Percentiles rank a stretch among this genome's conserved stretches.
Conservation (phyloP, 2,888 invertebrate species). For the Plagodis pulveraria region DNA sequence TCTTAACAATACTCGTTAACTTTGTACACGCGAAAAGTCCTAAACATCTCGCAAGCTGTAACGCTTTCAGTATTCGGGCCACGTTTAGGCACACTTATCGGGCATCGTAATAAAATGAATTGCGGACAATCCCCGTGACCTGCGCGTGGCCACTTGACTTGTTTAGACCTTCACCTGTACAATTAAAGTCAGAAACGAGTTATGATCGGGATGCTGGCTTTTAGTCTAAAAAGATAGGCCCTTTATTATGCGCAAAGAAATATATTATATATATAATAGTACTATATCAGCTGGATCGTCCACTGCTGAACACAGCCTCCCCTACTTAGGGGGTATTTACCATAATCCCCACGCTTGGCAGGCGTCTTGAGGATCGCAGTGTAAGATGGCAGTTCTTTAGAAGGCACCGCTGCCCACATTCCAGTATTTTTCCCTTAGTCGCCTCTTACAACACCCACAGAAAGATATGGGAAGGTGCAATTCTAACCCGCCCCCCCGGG, state of each 20-base stretch:
- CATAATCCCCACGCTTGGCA: no score
- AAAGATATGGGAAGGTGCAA: no score
- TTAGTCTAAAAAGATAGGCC: neutral
- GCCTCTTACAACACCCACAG: no score
- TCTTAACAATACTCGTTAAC: constrained; percentile 1
- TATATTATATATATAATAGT: no score
- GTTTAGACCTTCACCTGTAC: constrained; percentile 30
- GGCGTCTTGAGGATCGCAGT: no score
- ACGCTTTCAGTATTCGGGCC: constrained; percentile 54
- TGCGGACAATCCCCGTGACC: constrained; percentile 47
- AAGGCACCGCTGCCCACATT: no score
- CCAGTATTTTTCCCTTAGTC: no score
- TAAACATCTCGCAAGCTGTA: constrained; percentile 39
- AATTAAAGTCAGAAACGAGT: constrained; percentile 33
- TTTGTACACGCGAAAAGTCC: constrained; percentile 16
- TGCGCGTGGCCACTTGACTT: constrained; percentile 35
- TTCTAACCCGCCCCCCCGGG: no score
- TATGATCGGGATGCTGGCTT: constrained; percentile 14
- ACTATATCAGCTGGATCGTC: no score
- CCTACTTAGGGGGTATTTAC: no score
- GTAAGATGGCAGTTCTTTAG: no score
- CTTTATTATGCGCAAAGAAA: neutral
- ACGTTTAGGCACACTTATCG: constrained; percentile 67
- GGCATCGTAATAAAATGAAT: constrained; percentile 69
- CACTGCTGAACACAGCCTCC: no score